Base-by-base conservation (phyloP, 1,140 invertebrate genomes). In the Hyphantria cunea region DNA sequence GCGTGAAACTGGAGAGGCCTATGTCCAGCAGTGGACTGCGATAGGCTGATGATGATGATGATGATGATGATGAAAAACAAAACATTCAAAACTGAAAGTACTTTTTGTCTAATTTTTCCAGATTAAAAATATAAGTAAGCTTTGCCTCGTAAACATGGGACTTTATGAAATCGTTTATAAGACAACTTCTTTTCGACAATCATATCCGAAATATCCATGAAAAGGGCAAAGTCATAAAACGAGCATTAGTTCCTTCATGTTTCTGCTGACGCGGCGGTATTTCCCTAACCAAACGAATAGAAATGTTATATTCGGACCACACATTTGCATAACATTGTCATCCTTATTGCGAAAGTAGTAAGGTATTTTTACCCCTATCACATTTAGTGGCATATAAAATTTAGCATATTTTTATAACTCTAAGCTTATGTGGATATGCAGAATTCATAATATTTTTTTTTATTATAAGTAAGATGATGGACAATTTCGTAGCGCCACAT, bases 171-270 rank as follows among this genome's bases (percentile, higher is more conserved):
- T 58, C 66, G 66, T 64, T 64, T 68, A 60, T 68, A 68, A 68
- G 60, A 64, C 55, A 68, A 68, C 49, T 68, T 58, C 44, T 70
- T 72, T 75, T 61, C 68, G 74, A 74, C 76, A 85, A 83, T 85
- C 75, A 83, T 82, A 83, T 74, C 67, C 76, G 64, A 79, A 76
- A 80, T 80, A 76, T 66, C 72, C 72, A 76, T 82, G 80, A 84
- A 83, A 75, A 70, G 74, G 68, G 63, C 67, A 59, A 62, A 59
- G 71, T 70, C 77, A 78, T 85, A 85, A 85, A 87, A 74, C 56
- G 67, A 65, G 67, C 78, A 78, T 87, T 87, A 85, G 80, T 77
- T 62, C 68, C 66, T 68, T 75, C 70, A 65, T 62, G 75, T 73
- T 75, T 76, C 67, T 75, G 73, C 76, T 69, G 76, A 72, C 66